Evolutionary conservation across 2,888 invertebrate genomes (phyloP).

Genomic region (Papilio elwesi): DNA sequence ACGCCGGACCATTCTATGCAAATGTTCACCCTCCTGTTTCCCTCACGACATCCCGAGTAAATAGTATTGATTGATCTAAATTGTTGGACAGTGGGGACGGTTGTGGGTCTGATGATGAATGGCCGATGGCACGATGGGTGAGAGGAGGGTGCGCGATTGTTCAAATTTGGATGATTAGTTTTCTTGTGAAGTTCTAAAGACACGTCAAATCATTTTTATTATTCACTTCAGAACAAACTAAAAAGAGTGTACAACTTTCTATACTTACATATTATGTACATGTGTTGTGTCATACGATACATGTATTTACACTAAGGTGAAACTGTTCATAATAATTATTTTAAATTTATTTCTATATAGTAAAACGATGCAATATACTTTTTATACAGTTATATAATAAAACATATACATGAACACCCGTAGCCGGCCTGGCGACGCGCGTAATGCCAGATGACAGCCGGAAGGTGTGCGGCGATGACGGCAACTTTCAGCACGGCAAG

Average conservation of each 20-base stretch:
- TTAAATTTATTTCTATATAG: too few species aligned
- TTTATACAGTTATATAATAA: background rate
- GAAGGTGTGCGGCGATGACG: constrained; percentile 45
- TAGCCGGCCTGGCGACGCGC: background rate
- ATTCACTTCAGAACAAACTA: background rate
- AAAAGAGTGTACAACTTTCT: too few species aligned
- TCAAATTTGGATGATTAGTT: constrained; percentile 35
- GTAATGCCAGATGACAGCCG: constrained; percentile 17
- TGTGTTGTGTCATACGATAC: too few species aligned
- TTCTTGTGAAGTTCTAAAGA: background rate
- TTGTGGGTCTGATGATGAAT: constrained; percentile 40
- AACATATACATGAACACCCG: constrained; percentile 17
- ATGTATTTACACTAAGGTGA: background rate
- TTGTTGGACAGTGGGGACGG: constrained; percentile 48
- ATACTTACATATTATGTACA: too few species aligned
- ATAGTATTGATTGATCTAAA: constrained; percentile 69
- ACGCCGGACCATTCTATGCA: constrained; percentile 77
- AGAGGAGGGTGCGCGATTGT: constrained; percentile 18
- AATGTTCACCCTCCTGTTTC: constrained; percentile 76
- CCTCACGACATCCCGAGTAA: constrained; percentile 58
- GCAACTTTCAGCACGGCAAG: constrained; percentile 51
- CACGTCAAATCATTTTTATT: background rate
- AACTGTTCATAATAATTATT: too few species aligned
- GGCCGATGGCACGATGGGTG: constrained; percentile 21
- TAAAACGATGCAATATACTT: too few species aligned